Evolutionary conservation across 2,888 invertebrate species (phyloP).

Genomic region (Lithodes maja): DNA sequence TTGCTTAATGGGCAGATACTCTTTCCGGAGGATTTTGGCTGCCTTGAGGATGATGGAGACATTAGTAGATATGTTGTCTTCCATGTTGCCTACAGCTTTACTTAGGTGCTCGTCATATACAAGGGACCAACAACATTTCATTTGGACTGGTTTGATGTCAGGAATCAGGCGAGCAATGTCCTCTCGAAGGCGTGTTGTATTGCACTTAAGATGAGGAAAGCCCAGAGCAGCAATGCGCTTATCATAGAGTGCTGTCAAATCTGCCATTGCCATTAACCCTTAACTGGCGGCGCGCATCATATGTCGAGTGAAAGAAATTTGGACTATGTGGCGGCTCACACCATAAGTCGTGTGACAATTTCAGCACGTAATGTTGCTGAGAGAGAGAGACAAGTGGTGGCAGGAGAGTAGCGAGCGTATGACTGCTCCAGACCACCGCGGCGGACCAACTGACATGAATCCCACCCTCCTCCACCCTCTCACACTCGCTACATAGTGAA

Average conservation of each 20-base stretch:
- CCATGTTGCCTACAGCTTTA: conserved; percentile 23
- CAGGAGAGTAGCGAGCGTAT: too few relatives aligned
- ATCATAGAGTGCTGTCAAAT: conserved; percentile 41
- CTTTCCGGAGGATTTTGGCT: conserved; percentile 37
- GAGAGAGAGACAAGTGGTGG: too few relatives aligned
- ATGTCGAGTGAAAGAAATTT: too few relatives aligned
- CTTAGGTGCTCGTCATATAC: conserved; percentile 32
- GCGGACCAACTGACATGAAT: too few relatives aligned
- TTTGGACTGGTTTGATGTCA: conserved; percentile 36
- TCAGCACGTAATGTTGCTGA: too few relatives aligned
- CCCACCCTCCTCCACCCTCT: too few relatives aligned
- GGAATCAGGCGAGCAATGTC: conserved; percentile 72
- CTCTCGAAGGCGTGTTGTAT: conserved; percentile 26
- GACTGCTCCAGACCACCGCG: too few relatives aligned
- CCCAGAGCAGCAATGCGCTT: conserved; percentile 30
- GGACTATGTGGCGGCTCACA: too few relatives aligned
- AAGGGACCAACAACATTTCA: conserved; percentile 25
- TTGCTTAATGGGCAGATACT: conserved; percentile 27
- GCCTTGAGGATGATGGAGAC: conserved; percentile 46
- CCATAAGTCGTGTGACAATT: too few relatives aligned
- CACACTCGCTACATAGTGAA: too few relatives aligned
- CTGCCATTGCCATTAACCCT: conserved; percentile 30
- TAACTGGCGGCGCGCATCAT: too few relatives aligned
- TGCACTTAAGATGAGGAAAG: conserved; percentile 36
- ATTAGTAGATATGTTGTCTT: conserved; percentile 36